Conservation (phyloP, 2,888 invertebrate species). For the Antitype chi region DNA sequence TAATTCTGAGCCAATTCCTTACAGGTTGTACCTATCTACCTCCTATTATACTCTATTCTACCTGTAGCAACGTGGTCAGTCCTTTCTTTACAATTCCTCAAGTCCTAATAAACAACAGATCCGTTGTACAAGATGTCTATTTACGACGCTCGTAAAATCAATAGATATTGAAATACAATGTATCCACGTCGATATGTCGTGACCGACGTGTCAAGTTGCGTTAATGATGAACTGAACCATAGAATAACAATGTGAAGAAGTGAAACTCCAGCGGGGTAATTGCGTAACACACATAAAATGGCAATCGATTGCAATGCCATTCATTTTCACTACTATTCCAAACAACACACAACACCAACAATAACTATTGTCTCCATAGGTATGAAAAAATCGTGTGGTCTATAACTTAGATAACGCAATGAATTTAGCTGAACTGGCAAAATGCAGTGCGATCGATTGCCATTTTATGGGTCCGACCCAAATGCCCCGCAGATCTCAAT, state of each 20-base stretch:
- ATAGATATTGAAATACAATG: conserved; percentile 52
- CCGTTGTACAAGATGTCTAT: conserved; percentile 20
- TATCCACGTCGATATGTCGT: conserved; percentile 56
- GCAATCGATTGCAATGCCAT: not conserved
- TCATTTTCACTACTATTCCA: not conserved
- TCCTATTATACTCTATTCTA: not conserved
- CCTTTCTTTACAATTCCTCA: conserved; percentile 8
- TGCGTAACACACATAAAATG: not conserved
- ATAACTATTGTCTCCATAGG: not conserved
- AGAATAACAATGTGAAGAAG: conserved; percentile 13
- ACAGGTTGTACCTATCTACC: not conserved
- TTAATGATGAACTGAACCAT: conserved; percentile 41
- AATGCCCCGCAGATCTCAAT: too few species aligned
- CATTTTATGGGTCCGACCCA: not conserved
- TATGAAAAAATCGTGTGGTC: not conserved
- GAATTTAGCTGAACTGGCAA: not conserved
- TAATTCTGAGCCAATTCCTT: not conserved
- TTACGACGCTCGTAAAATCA: conserved; percentile 24
- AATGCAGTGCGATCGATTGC: not conserved
- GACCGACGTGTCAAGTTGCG: conserved; percentile 49
- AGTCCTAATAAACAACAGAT: conserved; percentile 1
- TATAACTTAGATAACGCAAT: not conserved
- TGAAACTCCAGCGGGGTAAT: not conserved
- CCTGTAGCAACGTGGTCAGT: not conserved
- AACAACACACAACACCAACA: too few species aligned